Conservation (phyloP, 1,140 invertebrate genomes). For the Steinernema feltiae region DNA sequence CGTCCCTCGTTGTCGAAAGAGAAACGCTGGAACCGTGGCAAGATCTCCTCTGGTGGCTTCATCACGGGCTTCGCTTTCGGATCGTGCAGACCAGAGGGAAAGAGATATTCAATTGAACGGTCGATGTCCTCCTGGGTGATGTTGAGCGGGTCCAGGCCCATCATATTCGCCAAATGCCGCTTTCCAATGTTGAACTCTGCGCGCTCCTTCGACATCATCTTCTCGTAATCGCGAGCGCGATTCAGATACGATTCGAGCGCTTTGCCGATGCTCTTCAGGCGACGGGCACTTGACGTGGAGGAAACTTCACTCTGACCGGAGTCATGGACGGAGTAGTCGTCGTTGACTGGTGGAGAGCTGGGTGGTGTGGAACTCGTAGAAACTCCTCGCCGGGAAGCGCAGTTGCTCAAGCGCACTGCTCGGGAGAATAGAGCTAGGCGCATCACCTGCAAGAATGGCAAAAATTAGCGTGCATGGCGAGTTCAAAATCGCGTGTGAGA, state of each 20-base stretch:
- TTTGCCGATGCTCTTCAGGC: constrained; percentile 33
- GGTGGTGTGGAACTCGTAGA: too few relatives aligned
- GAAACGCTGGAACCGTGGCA: constrained; percentile 45
- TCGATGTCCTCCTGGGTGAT: constrained; percentile 82
- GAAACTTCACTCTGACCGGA: neutral
- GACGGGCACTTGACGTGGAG: neutral
- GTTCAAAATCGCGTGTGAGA: too few relatives aligned
- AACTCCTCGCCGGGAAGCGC: neutral
- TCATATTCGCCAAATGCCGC: constrained; percentile 93
- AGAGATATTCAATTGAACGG: constrained; percentile 54
- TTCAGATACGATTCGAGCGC: constrained; percentile 46
- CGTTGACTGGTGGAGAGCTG: neutral
- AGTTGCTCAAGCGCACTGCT: neutral
- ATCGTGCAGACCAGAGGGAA: constrained; percentile 52
- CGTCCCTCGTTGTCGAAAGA: constrained; percentile 49
- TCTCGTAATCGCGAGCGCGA: constrained; percentile 34
- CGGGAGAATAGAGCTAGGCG: neutral
- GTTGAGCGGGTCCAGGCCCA: constrained; percentile 80
- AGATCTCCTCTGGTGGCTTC: constrained; percentile 53
- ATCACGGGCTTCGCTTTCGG: constrained; percentile 48
- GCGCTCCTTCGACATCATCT: constrained; percentile 70
- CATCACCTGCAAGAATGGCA: neutral
- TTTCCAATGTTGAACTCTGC: constrained; percentile 82
- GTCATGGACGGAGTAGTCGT: neutral
- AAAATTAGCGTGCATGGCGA: too few relatives aligned